These are phyloP conservation scores for Cotesia chilonis DNA, from an alignment of 1,140 invertebrate species.

Conservation along the genomic window DNA sequence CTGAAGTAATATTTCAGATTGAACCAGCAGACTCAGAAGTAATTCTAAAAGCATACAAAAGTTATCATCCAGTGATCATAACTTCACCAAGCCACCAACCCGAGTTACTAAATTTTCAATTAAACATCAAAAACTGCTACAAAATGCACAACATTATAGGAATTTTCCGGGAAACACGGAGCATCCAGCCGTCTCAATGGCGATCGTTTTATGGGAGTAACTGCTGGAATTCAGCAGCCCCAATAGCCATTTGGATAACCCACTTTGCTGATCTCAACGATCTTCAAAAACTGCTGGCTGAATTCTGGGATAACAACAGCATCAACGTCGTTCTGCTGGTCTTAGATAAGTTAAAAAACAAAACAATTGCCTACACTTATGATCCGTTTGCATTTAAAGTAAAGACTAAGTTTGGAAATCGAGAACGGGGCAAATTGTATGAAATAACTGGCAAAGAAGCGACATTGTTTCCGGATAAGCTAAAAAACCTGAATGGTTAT, in stretches of 20 bases:
- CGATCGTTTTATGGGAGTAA: not conserved
- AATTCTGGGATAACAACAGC: constrained; percentile 32
- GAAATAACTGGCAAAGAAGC: not conserved
- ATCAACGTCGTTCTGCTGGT: constrained; percentile 27
- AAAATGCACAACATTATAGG: constrained; percentile 19
- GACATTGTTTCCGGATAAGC: constrained; percentile 37
- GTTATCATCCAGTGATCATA: too few species aligned
- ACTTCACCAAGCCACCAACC: too few species aligned
- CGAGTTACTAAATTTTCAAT: too few species aligned
- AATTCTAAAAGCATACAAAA: not conserved
- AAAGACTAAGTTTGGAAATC: not conserved
- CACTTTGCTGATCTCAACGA: not conserved
- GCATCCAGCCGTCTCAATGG: constrained; percentile 18
- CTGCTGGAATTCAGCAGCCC: constrained; percentile 11
- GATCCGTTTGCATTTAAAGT: constrained; percentile 28
- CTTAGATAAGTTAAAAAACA: not conserved
- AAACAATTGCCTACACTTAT: constrained; percentile 19
- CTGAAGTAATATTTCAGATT: too few species aligned
- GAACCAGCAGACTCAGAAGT: not conserved
- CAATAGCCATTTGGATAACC: constrained; percentile 21
- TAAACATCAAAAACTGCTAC: not conserved
- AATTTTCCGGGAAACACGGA: not conserved
- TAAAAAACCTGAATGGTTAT: constrained; percentile 32
- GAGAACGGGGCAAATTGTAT: constrained; percentile 1
- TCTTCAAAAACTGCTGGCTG: constrained; percentile 10